A percentile compares a stretch with the other conserved stretches of the same genome.
These are phyloP conservation scores for Oryzias melastigma DNA, from an alignment of 2,113 vertebrate genomes.

Conservation along the genomic window DNA sequence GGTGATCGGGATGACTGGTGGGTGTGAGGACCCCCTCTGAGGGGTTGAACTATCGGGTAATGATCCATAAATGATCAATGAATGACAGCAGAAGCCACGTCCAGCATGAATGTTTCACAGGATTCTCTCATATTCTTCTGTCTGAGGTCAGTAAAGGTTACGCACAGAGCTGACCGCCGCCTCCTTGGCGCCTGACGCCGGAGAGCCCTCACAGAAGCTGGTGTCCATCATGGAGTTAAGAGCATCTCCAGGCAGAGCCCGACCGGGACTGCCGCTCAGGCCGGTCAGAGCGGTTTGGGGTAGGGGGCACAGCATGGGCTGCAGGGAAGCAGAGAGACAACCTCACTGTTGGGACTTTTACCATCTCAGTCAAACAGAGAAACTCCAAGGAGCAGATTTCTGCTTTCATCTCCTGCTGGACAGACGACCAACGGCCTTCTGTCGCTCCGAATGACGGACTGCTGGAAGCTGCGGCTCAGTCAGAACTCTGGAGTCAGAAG, in stretches of 20 bases:
- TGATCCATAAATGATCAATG: constrained; percentile 21
- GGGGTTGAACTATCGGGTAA: neutral
- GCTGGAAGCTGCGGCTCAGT: too few species aligned
- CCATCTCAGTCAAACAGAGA: too few species aligned
- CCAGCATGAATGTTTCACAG: too few species aligned
- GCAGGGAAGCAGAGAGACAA: constrained; percentile 20
- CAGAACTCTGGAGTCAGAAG: too few species aligned
- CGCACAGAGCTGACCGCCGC: constrained; percentile 70
- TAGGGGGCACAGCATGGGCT: constrained; percentile 81
- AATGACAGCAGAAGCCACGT: neutral
- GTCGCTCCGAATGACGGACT: too few species aligned
- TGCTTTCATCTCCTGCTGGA: too few species aligned
- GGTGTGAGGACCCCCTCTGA: constrained; percentile 1
- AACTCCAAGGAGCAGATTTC: too few species aligned
- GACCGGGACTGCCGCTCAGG: constrained; percentile 83
- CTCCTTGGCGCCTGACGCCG: constrained; percentile 68
- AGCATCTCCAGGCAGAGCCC: constrained; percentile 88
- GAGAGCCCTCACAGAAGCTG: constrained; percentile 76
- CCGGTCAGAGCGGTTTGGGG: constrained; percentile 85
- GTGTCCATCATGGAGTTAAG: constrained; percentile 87
- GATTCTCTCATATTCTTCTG: neutral
- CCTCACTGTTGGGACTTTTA: too few species aligned
- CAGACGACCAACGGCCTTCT: too few species aligned
- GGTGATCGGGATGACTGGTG: constrained; percentile 10
- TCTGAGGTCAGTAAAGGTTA: neutral